Conservation (phyloP, 2,797 vertebrate species). For the Fistularia commersonii region DNA sequence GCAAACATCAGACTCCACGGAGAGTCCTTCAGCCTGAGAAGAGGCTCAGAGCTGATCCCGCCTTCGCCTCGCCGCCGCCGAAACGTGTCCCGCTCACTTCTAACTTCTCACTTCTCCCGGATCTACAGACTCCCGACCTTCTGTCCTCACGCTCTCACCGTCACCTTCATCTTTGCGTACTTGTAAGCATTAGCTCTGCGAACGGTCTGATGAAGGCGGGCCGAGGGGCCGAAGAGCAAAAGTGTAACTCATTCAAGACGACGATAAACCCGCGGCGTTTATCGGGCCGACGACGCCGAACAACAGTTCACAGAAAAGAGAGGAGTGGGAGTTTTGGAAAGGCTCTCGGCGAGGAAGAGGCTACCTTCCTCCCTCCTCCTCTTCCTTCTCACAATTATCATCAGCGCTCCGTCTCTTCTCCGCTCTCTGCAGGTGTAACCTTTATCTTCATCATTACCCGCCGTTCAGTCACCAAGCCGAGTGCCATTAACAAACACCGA, state of each 20-base stretch:
- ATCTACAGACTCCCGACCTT: too few relatives aligned
- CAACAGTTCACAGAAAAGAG: constrained; percentile 5
- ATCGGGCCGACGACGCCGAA: background rate
- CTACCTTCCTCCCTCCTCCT: constrained; percentile 9
- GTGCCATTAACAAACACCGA: constrained; percentile 56
- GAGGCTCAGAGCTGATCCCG: too few relatives aligned
- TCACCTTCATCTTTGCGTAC: too few relatives aligned
- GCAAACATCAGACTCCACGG: too few relatives aligned
- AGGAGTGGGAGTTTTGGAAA: constrained; percentile 10
- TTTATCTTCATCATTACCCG: constrained; percentile 48
- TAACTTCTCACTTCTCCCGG: too few relatives aligned
- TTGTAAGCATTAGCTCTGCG: too few relatives aligned
- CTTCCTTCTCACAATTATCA: constrained; percentile 22
- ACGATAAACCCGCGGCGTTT: background rate
- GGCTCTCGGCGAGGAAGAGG: constrained; percentile 18
- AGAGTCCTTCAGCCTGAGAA: too few relatives aligned
- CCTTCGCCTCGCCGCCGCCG: too few relatives aligned
- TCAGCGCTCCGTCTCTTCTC: constrained; percentile 23
- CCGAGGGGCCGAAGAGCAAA: background rate
- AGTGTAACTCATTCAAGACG: background rate
- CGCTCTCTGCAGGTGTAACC: constrained; percentile 15
- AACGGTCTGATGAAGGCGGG: too few relatives aligned
- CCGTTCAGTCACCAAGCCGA: constrained; percentile 43
- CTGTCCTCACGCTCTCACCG: too few relatives aligned
- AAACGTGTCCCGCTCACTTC: too few relatives aligned